Evolutionary conservation across 2,888 invertebrate genomes (phyloP), one percentile per base, ranked within the genome.

Genomic region (Pseudococcus longispinus): DNA sequence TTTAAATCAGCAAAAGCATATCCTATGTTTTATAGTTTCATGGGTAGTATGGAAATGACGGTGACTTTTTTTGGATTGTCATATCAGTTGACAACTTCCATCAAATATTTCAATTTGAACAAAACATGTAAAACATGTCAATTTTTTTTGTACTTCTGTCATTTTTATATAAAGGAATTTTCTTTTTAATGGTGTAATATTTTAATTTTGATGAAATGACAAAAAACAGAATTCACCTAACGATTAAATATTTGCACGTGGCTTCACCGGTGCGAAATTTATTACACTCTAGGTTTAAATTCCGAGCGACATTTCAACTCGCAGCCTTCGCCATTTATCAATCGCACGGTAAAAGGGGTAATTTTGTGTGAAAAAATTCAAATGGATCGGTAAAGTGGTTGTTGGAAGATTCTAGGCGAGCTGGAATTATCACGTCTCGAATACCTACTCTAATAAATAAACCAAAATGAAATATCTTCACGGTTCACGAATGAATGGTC

Each of bases 401-500:
- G 11, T 70, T 70, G 29, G 26, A n/a, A 70, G 70, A 70, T 70
- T 70, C 29, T 23, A 20, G 15, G 60, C 23, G 70, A 70, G 29
- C 70, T 2, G 9, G 29, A 70, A 70, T 70, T 70, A 70, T 70
- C 70, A 70, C 70, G 70, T 29, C 70, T 29, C 6, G 70, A 70
- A 55, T 55, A 55, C 44, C n/a, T 51, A 51, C 13, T 9, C 60
- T 60, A 23, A 60, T 60, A 60, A 60, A 60, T 70, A 70, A 70
- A 70, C 70, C 70, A 18, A 70, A 70, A 23, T 60, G 60, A 60
- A 60, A 60, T 70, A 70, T 70, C 70, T 70, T 70, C 8, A 70
- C 70, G 70, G 70, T 70, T 70, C 20, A 70, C 70, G 70, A 70
- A 18, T 70, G 70, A 70, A 70, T 70, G 70, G 70, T 70, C 70